phyloP scores from a whole-genome alignment of 2,113 vertebrate species.

The Anser brachyrhynchus region DNA sequence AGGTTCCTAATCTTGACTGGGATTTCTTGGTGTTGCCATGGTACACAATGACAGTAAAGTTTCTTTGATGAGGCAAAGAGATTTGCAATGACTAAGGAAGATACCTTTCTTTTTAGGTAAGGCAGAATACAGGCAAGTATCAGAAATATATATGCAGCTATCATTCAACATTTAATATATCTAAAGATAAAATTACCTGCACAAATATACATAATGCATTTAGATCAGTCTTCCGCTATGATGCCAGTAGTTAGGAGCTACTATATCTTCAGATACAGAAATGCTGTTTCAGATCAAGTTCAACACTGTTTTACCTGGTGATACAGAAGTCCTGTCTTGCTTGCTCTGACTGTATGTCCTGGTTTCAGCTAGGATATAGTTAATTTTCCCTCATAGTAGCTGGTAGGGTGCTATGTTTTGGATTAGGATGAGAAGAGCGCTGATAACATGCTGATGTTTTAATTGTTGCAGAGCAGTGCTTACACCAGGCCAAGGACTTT shows the following conservation, averaged over 20 bases:
- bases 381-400: too few relatives aligned
- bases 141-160: not conserved
- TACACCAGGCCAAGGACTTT: too few relatives aligned
- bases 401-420: too few relatives aligned
- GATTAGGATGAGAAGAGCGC: too few relatives aligned
- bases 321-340: not conserved
- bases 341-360: not conserved
- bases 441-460: too few relatives aligned
- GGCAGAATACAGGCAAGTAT: not conserved
- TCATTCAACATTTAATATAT: not conserved
- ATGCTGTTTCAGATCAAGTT: not conserved
- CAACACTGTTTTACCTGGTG: not conserved
- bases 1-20: not conserved
- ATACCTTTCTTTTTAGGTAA: fast-evolving
- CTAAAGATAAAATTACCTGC: not conserved
- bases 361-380: too few relatives aligned
- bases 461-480: too few relatives aligned
- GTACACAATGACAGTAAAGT: not conserved
- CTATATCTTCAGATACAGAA: not conserved
- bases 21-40: not conserved
- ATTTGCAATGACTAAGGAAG: not conserved
- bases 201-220: not conserved
- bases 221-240: not conserved
- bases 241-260: not conserved
- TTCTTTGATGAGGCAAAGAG: not conserved